phyloP scores from a whole-genome alignment of 2,888 invertebrate species.

The Clistopyga incitator region DNA sequence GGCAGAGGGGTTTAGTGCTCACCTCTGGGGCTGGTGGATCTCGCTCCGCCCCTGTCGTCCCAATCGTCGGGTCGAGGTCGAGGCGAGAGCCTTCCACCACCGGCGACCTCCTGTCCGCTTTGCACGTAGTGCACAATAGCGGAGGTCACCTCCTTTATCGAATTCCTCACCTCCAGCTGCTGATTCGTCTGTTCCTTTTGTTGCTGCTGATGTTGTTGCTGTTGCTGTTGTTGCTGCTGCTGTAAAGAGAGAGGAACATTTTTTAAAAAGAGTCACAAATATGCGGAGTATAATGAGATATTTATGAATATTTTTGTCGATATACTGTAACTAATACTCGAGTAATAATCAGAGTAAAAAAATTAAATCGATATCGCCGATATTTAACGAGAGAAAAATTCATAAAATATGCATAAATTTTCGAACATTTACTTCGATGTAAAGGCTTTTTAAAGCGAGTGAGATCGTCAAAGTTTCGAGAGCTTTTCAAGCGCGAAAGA shows the following conservation, averaged over 20 bases:
- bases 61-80: slow-evolving; percentile 79
- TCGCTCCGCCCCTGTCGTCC: slow-evolving; percentile 81
- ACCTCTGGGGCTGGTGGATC: slow-evolving; percentile 84
- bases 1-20: slow-evolving; percentile 81
- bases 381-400: too few relatives aligned
- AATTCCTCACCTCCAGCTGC: slow-evolving; percentile 86
- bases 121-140: slow-evolving; percentile 96
- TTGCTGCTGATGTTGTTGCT: slow-evolving; percentile 71
- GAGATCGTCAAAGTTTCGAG: neutral
- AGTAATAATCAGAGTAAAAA: too few relatives aligned
- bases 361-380: too few relatives aligned
- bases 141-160: slow-evolving; percentile 96
- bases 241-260: slow-evolving; percentile 7
- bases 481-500: slow-evolving; percentile 26
- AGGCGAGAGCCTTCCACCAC: slow-evolving; percentile 81
- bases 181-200: slow-evolving; percentile 82
- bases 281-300: neutral
- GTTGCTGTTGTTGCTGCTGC: slow-evolving; percentile 57
- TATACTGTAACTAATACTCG: too few relatives aligned
- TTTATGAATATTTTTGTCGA: neutral
- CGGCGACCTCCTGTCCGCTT: slow-evolving; percentile 84
- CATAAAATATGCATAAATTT: too few relatives aligned
- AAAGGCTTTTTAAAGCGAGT: neutral
- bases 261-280: slow-evolving; percentile 14
- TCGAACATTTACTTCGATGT: too few relatives aligned